These are phyloP conservation scores for Nyctibius bracteatus DNA, from an alignment of 2,113 vertebrate species.

Conservation along the genomic window DNA sequence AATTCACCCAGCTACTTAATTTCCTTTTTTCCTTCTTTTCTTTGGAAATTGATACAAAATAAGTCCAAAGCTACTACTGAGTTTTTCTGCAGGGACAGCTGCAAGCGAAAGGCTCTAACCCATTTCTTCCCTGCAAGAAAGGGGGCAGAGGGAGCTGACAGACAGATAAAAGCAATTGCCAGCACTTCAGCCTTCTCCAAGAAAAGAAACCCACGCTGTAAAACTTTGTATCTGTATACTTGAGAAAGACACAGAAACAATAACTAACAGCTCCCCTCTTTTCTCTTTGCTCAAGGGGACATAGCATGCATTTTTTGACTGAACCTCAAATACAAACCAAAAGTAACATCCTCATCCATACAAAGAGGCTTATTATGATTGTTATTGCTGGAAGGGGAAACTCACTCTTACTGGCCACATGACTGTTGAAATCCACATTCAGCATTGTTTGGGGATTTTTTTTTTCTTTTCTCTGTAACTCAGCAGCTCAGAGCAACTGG, in stretches of 20 bases:
- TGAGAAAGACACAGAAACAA: constrained; percentile 47
- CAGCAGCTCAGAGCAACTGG: neutral
- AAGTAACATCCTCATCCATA: constrained; percentile 50
- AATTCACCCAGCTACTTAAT: neutral
- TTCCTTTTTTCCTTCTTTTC: neutral
- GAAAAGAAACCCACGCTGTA: neutral
- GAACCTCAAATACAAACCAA: constrained; percentile 68
- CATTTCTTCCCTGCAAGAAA: neutral
- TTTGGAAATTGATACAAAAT: neutral
- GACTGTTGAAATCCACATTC: constrained; percentile 46
- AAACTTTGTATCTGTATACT: neutral
- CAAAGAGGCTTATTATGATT: constrained; percentile 56
- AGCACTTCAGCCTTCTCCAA: neutral
- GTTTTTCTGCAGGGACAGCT: neutral
- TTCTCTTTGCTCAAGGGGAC: neutral
- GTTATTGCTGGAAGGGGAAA: constrained; percentile 63
- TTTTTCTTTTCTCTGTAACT: neutral
- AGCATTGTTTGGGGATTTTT: constrained; percentile 12
- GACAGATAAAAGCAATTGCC: neutral
- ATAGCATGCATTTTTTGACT: constrained; percentile 55
- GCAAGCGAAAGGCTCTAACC: neutral
- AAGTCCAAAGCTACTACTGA: neutral
- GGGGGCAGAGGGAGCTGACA: neutral
- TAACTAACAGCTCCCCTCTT: constrained; percentile 16
- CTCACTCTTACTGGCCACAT: constrained; percentile 51